A percentile compares a stretch with the other conserved stretches of the same genome.
These are phyloP conservation scores for Macropis europaea DNA, from an alignment of 2,888 invertebrate species.

Conservation along the genomic window DNA sequence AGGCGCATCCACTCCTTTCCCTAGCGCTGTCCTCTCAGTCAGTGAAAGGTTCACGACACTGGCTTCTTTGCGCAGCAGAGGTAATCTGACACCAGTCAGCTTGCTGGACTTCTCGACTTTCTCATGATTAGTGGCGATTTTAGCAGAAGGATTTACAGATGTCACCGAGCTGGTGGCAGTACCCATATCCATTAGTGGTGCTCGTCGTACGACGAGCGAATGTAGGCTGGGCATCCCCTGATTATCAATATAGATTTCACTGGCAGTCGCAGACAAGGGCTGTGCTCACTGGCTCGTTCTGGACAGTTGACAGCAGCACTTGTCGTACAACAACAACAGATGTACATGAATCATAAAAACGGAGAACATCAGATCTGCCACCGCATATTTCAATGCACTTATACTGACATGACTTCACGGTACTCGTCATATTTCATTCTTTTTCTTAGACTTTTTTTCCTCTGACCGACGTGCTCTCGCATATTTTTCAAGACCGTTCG, in stretches of 20 bases:
- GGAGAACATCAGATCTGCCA: conserved; percentile 24
- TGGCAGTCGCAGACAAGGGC: conserved; percentile 50
- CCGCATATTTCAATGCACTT: conserved; percentile 9
- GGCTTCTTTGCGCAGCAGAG: conserved; percentile 74
- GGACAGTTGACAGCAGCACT: conserved; percentile 20
- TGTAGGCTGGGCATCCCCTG: conserved; percentile 80
- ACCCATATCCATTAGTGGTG: conserved; percentile 78
- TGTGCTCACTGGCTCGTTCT: conserved; percentile 25
- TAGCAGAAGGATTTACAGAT: conserved; percentile 70
- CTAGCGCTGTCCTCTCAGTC: conserved; percentile 60
- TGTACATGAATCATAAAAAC: conserved; percentile 16
- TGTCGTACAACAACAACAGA: conserved; percentile 15
- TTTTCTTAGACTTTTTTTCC: conserved; percentile 1
- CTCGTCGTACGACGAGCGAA: conserved; percentile 79
- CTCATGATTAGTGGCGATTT: conserved; percentile 63
- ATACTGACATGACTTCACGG: conserved; percentile 14
- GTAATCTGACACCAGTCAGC: conserved; percentile 72
- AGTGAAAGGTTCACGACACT: conserved; percentile 73
- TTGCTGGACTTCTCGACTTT: conserved; percentile 71
- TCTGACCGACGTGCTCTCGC: not conserved
- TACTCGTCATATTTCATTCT: conserved; percentile 28
- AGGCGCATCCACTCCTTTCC: conserved; percentile 66
- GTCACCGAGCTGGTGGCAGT: conserved; percentile 77
- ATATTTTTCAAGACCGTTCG: conserved; percentile 16
- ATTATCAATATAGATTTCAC: conserved; percentile 65